Evolutionary conservation across 2,888 invertebrate species (phyloP), one percentile per base, ranked within the genome.

Genomic region (Stictocephala bisonia): DNA sequence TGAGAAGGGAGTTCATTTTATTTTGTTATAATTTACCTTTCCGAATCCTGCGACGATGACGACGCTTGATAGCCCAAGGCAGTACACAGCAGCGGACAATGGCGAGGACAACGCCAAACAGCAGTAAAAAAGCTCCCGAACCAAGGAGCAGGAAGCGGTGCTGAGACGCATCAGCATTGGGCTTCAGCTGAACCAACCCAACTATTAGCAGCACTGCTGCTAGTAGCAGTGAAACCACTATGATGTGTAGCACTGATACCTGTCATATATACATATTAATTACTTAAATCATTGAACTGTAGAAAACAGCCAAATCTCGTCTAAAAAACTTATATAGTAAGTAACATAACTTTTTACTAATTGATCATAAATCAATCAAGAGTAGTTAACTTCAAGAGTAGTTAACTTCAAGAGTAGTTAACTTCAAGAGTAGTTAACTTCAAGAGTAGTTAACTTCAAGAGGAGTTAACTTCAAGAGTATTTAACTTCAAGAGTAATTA

Each of bases 121-220:
- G 84, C 35, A 91, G 86, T 13, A 91, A 86, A 41, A 88, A 86
- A 1, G 87, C 88, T 2, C 92, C 92, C 0, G 89, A 87, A 9
- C 90, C 90, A 84, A 92, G 88, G 78, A 91, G 86, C 78, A 90
- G 88, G 82, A 77, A 90, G 74, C 91, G 89, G 81, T 92, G 91
- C 81, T 91, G 91, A 0, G 91, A 91, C 13, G 91, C 91, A 81
- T 92, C 92, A 0, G 92, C 92, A 13, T 91, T 91, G 0, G 92
- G 92, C 11, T 91, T 91, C 78, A 92, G 85, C 83, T 92, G 92
- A 76, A 92, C 92, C 82, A 92, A 84, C 26, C 92, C 92, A 78
- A 92, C 92, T 75, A 92, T 90, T 81, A 92, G 85, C 75, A 91
- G 88, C 79, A 92, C 91, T 77, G 91, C 90, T 69, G 92, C 92